Evolutionary conservation across 2,797 vertebrate species (phyloP).

Genomic region (Pyrrhura leucotis): DNA sequence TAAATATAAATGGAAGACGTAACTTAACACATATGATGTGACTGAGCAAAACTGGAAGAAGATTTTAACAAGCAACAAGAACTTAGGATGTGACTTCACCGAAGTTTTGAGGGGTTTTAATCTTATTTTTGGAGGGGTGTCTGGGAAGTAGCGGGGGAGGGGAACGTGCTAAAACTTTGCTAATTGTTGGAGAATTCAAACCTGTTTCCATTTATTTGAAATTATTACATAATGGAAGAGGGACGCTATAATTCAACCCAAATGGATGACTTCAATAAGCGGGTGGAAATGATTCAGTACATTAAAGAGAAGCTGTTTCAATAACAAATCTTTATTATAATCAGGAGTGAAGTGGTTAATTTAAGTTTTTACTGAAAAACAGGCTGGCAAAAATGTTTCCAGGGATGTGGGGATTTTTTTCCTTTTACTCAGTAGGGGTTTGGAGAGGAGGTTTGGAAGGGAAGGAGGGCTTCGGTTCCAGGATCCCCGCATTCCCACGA

Average conservation of each 20-base stretch:
- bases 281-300: conserved; percentile 75
- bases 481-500: conserved; percentile 90
- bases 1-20: conserved; percentile 3
- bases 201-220: conserved; percentile 80
- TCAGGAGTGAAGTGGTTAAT: conserved; percentile 82
- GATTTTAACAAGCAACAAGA: conserved; percentile 31
- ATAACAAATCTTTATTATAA: conserved; percentile 76
- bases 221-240: conserved; percentile 77
- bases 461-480: conserved; percentile 89
- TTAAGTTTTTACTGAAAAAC: conserved; percentile 77
- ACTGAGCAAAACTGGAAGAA: conserved; percentile 3
- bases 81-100: background rate
- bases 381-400: conserved; percentile 80
- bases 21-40: conserved; percentile 47
- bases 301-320: conserved; percentile 75
- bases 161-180: conserved; percentile 63
- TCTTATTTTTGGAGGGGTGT: conserved; percentile 11
- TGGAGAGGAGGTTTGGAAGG: conserved; percentile 88
- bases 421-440: conserved; percentile 78
- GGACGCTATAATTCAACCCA: conserved; percentile 78
- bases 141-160: conserved; percentile 17
- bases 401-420: conserved; percentile 72
- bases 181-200: conserved; percentile 78
- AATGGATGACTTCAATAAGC: conserved; percentile 77
- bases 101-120: conserved; percentile 12